A percentile compares a stretch with the other conserved stretches of the same genome.
Evolutionary conservation across 1,140 invertebrate species (phyloP).

Genomic region (Eubasilissa regina): DNA sequence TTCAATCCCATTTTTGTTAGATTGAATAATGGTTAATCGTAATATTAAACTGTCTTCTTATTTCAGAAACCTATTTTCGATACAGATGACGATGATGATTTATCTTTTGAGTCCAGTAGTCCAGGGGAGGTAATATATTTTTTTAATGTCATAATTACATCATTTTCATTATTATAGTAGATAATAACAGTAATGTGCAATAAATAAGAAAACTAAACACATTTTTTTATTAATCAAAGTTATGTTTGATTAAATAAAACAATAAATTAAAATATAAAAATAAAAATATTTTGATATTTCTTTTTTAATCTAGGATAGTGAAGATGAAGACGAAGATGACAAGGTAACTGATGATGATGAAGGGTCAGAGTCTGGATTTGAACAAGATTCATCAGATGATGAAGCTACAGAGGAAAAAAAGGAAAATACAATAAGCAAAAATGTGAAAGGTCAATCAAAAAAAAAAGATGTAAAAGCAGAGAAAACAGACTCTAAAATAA

Average conservation of each 20-base stretch:
- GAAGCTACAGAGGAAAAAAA: slow-evolving; percentile 36
- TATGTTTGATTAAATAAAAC: no score
- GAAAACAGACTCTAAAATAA: slow-evolving; percentile 14
- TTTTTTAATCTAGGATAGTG: slow-evolving; percentile 48
- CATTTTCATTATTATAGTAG: background rate
- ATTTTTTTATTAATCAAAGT: no score
- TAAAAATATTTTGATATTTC: background rate
- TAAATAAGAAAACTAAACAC: no score
- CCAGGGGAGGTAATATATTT: slow-evolving; percentile 44
- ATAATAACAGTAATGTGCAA: background rate
- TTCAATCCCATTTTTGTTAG: no score
- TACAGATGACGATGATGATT: slow-evolving; percentile 53
- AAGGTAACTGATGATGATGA: slow-evolving; percentile 20
- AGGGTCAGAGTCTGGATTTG: slow-evolving; percentile 48
- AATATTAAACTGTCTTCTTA: background rate
- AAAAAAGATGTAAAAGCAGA: slow-evolving; percentile 22
- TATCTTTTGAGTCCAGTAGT: slow-evolving; percentile 54
- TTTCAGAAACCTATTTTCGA: slow-evolving; percentile 53
- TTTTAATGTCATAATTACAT: no score
- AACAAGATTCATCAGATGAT: slow-evolving; percentile 45
- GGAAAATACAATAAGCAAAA: slow-evolving; percentile 6
- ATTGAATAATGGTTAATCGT: background rate
- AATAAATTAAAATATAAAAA: no score
- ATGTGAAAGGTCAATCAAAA: slow-evolving; percentile 29
- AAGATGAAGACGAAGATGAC: slow-evolving; percentile 47